phyloP scores from a whole-genome alignment of 2,797 vertebrate species.

The Aplochiton taeniatus region DNA sequence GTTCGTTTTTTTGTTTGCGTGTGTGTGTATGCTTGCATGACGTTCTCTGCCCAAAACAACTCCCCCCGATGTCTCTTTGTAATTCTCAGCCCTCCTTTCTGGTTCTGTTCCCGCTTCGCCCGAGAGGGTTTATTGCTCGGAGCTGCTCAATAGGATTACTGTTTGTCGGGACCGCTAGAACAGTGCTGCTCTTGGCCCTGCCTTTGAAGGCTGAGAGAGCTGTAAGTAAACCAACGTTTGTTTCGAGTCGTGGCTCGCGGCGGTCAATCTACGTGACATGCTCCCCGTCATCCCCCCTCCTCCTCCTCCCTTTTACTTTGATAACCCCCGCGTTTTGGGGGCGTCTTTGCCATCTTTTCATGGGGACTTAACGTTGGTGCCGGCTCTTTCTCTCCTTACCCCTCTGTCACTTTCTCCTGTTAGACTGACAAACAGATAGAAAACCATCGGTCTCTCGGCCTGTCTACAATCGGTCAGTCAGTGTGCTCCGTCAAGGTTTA shows the following conservation, averaged over 20 bases:
- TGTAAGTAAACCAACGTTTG: slow-evolving; percentile 8
- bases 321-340: too few species aligned
- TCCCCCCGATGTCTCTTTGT: background rate
- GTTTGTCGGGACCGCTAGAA: slow-evolving; percentile 19
- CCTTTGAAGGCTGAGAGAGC: slow-evolving; percentile 11
- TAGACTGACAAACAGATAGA: too few species aligned
- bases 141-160: slow-evolving; percentile 23
- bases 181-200: slow-evolving; percentile 21
- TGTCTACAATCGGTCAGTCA: background rate
- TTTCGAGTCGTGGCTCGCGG: too few species aligned
- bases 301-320: background rate
- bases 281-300: background rate
- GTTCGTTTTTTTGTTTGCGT: too few species aligned
- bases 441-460: background rate
- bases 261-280: background rate
- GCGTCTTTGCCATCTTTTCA: too few species aligned
- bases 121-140: slow-evolving; percentile 18
- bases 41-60: background rate
- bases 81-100: background rate
- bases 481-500: too few species aligned
- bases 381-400: background rate
- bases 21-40: too few species aligned
- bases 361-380: background rate
- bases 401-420: background rate
- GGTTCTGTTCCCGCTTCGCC: background rate